These are phyloP conservation scores for Acanthurus leucopareius DNA, from an alignment of 2,797 vertebrate genomes.

Conservation along the genomic window DNA sequence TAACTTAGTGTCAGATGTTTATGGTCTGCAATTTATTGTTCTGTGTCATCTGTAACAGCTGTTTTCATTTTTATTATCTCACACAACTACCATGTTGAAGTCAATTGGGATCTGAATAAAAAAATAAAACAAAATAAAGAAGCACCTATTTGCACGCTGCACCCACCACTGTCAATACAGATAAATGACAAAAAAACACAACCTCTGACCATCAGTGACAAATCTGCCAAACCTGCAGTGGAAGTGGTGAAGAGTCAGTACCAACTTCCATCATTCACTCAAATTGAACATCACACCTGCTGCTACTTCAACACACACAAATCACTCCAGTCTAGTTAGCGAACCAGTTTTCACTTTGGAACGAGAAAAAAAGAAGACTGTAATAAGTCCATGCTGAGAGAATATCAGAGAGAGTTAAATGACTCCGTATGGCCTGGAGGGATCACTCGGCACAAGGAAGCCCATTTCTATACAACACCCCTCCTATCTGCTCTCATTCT, in stretches of 20 bases:
- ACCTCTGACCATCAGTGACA: constrained; percentile 28
- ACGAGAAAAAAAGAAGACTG: constrained; percentile 23
- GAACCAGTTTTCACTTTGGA: constrained; percentile 46
- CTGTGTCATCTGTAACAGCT: background rate
- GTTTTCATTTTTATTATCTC: background rate
- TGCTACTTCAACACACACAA: constrained; percentile 51
- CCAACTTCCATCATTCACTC: constrained; percentile 48
- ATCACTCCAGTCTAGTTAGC: constrained; percentile 70
- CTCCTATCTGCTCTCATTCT: constrained; percentile 59
- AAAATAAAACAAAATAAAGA: background rate
- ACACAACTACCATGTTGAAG: background rate
- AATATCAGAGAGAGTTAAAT: constrained; percentile 75
- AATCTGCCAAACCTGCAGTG: constrained; percentile 13
- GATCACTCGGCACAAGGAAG: constrained; percentile 71
- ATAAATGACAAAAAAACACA: constrained; percentile 6
- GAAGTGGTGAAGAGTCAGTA: constrained; percentile 20
- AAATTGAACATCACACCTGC: constrained; percentile 52
- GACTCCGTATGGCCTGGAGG: constrained; percentile 74
- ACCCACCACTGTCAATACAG: constrained; percentile 1
- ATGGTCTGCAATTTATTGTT: background rate
- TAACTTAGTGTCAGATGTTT: background rate
- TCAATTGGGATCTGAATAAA: constrained; percentile 1
- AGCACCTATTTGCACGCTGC: background rate
- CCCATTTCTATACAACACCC: constrained; percentile 64
- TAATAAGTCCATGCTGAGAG: constrained; percentile 68